phyloP scores from a whole-genome alignment of 2,797 vertebrate species.

The Odontamblyopus lacepedii region DNA sequence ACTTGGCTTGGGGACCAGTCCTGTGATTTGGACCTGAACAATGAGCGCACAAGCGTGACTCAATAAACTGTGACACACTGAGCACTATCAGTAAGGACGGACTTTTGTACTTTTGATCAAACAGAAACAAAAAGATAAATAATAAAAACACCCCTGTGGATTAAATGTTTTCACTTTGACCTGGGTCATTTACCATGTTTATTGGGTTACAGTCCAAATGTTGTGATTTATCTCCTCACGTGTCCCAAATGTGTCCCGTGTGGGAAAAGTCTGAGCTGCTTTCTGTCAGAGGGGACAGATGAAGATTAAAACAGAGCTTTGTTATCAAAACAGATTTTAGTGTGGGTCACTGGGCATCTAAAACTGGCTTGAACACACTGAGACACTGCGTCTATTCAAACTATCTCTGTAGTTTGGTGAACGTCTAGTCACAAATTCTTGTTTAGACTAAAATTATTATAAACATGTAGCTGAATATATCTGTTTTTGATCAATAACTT shows the following conservation, averaged over 20 bases:
- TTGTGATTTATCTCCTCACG: conserved; percentile 31
- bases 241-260: conserved; percentile 32
- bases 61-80: too few species aligned
- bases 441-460: too few species aligned
- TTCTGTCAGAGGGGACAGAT: conserved; percentile 53
- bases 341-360: conserved; percentile 54
- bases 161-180: background rate
- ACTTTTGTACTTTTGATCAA: background rate
- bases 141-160: too few species aligned
- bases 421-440: too few species aligned
- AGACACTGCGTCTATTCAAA: too few species aligned
- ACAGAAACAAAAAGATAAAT: background rate
- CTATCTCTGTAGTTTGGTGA: too few species aligned
- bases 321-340: conserved; percentile 45
- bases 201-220: background rate
- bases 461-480: too few species aligned
- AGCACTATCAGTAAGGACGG: too few species aligned
- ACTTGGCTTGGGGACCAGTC: too few species aligned
- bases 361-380: background rate
- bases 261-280: conserved; percentile 41
- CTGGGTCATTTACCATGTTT: background rate
- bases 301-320: conserved; percentile 66
- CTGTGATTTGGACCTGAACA: too few species aligned
- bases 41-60: too few species aligned
- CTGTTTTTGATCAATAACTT: too few species aligned